Conservation (phyloP, 2,888 invertebrate species). For the Hypercompe scribonia region DNA sequence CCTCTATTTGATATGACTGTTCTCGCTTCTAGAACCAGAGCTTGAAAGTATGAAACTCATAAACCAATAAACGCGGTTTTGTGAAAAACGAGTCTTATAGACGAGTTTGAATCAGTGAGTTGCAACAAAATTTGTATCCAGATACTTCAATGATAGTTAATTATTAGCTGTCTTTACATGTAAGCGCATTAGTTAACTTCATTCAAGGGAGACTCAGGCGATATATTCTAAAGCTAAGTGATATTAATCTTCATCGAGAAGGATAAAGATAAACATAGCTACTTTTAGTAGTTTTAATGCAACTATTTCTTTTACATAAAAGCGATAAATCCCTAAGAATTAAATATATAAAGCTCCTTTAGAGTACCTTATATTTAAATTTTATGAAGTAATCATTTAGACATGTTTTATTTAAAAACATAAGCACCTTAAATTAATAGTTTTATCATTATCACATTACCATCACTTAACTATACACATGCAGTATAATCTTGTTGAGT, state of each 20-base stretch:
- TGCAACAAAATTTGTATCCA: background rate
- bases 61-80: background rate
- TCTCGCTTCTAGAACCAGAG: too few relatives aligned
- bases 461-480: conserved; percentile 10
- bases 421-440: background rate
- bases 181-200: background rate
- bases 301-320: background rate
- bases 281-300: background rate
- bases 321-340: background rate
- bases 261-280: background rate
- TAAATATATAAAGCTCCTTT: background rate
- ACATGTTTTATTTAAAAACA: background rate
- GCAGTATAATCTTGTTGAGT: conserved; percentile 19
- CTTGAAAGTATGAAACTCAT: background rate
- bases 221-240: background rate
- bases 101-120: background rate
- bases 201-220: background rate
- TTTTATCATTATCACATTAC: conserved; percentile 16
- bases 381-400: background rate
- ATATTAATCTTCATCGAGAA: background rate
- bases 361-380: background rate
- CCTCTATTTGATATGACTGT: too few relatives aligned
- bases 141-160: background rate
- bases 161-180: background rate
- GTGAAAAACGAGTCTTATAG: background rate